Evolutionary conservation across 2,888 invertebrate genomes (phyloP).

Genomic region (Carterocephalus palaemon): DNA sequence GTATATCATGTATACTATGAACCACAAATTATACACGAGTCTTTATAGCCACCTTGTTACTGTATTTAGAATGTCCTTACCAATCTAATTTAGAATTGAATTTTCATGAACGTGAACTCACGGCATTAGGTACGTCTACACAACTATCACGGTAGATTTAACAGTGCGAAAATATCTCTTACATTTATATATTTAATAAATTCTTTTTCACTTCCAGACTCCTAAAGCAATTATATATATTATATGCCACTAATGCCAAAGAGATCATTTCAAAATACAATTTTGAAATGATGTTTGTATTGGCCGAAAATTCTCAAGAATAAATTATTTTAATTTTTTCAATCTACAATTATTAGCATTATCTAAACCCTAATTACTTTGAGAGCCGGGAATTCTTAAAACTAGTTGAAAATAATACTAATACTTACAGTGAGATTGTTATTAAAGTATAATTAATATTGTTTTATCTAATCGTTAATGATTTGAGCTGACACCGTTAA

Average conservation of each 20-base stretch:
- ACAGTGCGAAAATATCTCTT: conserved; percentile 78
- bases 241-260: conserved; percentile 64
- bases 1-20: conserved; percentile 17
- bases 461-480: conserved; percentile 73
- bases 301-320: conserved; percentile 70
- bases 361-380: conserved; percentile 73
- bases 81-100: conserved; percentile 29
- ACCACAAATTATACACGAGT: conserved; percentile 11
- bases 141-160: conserved; percentile 59
- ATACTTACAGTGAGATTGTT: conserved; percentile 76
- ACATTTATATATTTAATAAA: conserved; percentile 70
- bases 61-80: conserved; percentile 17
- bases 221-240: conserved; percentile 74
- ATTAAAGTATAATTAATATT: conserved; percentile 64
- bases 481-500: conserved; percentile 70
- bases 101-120: conserved; percentile 28
- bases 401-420: conserved; percentile 61
- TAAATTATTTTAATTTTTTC: conserved; percentile 62
- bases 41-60: conserved; percentile 21
- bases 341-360: conserved; percentile 54
- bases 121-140: conserved; percentile 44
- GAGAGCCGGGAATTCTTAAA: conserved; percentile 77
- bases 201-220: conserved; percentile 75
- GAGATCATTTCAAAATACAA: conserved; percentile 78
- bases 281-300: conserved; percentile 75